These are phyloP conservation scores for Theonella swinhoei DNA, from an alignment of 37 sponge, comb jelly and placozoan genomes.

Conservation along the genomic window DNA sequence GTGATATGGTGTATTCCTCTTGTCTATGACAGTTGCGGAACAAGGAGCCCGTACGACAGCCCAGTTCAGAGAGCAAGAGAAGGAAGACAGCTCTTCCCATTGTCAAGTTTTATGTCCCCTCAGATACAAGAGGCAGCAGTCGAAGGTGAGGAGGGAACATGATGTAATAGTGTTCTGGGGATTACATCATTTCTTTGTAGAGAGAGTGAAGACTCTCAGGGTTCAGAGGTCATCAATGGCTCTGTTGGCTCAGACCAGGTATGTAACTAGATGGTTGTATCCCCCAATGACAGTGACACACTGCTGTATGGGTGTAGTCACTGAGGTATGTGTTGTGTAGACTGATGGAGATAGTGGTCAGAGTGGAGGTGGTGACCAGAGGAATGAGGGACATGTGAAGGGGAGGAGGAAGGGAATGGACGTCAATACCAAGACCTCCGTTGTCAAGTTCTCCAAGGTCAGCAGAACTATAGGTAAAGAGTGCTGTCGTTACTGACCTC, in stretches of 20 bases:
- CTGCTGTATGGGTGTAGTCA: slow-evolving; percentile 61
- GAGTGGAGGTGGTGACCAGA: slow-evolving; percentile 4
- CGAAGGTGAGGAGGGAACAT: neutral
- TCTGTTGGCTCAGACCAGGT: neutral
- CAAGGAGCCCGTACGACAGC: neutral
- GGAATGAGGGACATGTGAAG: neutral
- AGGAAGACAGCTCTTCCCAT: neutral
- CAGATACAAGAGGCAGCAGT: neutral
- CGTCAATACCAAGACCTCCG: slow-evolving; percentile 22
- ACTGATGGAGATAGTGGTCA: neutral
- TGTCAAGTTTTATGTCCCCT: neutral
- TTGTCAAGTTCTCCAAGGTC: slow-evolving; percentile 17
- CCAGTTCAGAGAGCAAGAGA: neutral
- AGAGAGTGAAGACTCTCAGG: neutral
- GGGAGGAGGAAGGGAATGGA: neutral
- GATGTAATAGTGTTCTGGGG: too few relatives aligned
- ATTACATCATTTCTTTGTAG: neutral
- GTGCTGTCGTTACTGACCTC: neutral
- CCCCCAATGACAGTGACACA: too few relatives aligned
- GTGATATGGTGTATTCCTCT: neutral
- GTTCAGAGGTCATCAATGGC: neutral
- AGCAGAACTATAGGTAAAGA: neutral
- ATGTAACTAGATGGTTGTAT: too few relatives aligned
- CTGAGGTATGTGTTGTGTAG: slow-evolving; percentile 51
- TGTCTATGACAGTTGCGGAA: neutral